Evolutionary conservation across 2,113 vertebrate genomes (phyloP).

Genomic region (Thomomys bottae): DNA sequence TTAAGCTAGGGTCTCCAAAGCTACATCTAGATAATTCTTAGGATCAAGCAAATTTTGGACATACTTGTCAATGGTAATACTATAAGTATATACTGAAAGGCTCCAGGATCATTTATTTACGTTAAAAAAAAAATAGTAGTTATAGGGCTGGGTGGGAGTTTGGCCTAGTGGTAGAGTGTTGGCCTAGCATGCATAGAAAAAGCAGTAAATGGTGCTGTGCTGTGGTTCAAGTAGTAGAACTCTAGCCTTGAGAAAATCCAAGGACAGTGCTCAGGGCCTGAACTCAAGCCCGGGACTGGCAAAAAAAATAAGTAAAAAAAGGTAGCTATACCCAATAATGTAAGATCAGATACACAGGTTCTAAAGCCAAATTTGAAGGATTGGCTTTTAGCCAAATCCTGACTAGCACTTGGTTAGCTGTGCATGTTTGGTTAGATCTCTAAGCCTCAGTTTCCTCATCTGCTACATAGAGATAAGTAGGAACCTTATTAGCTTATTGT

Average conservation of each 20-base stretch:
- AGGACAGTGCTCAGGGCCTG: no score
- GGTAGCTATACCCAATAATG: background rate
- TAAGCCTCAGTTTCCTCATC: constrained; percentile 30
- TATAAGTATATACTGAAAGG: background rate
- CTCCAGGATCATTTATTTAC: background rate
- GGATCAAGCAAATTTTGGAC: background rate
- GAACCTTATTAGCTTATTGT: background rate
- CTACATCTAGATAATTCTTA: background rate
- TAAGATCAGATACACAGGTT: background rate
- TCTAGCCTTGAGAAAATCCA: no score
- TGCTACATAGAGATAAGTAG: constrained; percentile 1
- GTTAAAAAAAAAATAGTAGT: constrained; percentile 26
- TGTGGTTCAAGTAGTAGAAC: no score
- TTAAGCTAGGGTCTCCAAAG: background rate
- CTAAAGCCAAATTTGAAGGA: constrained; percentile 28
- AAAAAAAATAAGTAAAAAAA: no score
- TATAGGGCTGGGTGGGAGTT: no score
- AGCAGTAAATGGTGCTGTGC: no score
- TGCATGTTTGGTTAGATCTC: background rate
- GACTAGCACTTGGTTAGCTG: background rate
- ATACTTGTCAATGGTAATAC: background rate
- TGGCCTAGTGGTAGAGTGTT: no score
- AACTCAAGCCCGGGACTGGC: no score
- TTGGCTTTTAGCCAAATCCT: constrained; percentile 10
- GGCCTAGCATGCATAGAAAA: no score